A percentile compares a stretch with the other conserved stretches of the same genome.
These are phyloP conservation scores for Oriolus oriolus DNA, from an alignment of 2,113 vertebrate species.

Conservation along the genomic window DNA sequence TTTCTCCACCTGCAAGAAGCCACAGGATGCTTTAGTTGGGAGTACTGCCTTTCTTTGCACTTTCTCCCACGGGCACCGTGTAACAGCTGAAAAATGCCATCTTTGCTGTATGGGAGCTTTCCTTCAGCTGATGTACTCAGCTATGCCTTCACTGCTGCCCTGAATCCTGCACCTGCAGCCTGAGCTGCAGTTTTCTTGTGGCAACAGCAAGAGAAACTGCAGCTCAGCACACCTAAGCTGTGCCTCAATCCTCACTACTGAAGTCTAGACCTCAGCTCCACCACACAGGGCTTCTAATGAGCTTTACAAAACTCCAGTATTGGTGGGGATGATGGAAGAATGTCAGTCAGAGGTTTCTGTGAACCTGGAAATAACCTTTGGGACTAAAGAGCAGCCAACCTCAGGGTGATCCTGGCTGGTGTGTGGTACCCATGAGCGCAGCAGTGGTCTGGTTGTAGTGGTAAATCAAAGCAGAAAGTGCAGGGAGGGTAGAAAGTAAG, in stretches of 20 bases:
- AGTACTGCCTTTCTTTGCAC: neutral
- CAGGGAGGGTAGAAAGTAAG: neutral
- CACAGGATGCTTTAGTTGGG: neutral
- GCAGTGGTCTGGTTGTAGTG: neutral
- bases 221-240: neutral
- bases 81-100: neutral
- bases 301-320: neutral
- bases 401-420: neutral
- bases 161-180: neutral
- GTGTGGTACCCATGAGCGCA: neutral
- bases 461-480: neutral
- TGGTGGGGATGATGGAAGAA: neutral
- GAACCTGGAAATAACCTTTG: neutral
- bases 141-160: neutral
- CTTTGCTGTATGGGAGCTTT: neutral
- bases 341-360: neutral
- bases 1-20: neutral
- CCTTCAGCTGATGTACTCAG: neutral
- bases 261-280: neutral
- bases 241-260: rapidly evolving
- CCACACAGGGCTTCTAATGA: neutral
- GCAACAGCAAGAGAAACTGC: neutral
- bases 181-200: neutral
- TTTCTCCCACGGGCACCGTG: neutral
- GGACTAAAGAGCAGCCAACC: neutral